Conservation (phyloP, 2,888 invertebrate genomes). For the Polia nebulosa region DNA sequence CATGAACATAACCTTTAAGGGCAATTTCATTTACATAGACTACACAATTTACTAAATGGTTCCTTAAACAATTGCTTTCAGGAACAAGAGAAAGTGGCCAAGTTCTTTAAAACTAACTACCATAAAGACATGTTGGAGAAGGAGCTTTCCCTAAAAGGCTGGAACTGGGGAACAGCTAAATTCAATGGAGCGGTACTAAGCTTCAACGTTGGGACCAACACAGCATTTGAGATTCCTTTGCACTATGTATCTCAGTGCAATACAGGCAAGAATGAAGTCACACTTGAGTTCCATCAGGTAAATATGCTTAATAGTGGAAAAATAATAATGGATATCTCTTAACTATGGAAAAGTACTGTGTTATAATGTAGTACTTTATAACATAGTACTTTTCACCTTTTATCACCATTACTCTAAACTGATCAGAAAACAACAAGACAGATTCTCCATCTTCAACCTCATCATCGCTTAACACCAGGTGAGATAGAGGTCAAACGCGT, state of each 20-base stretch:
- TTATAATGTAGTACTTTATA: not conserved
- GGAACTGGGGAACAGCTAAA: conserved; percentile 99
- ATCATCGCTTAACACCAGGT: no score
- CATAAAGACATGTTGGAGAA: conserved; percentile 96
- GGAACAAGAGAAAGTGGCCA: conserved; percentile 98
- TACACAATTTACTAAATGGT: not conserved
- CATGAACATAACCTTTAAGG: not conserved
- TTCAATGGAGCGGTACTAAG: conserved; percentile 97
- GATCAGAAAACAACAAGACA: not conserved
- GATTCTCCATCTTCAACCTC: no score
- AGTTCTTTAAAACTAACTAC: conserved; percentile 96
- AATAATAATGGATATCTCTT: not conserved
- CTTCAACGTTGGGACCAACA: conserved; percentile 95
- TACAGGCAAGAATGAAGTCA: conserved; percentile 99
- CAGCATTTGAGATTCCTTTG: conserved; percentile 98
- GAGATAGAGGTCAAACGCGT: no score
- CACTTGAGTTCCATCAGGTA: conserved; percentile 98
- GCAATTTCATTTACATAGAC: not conserved
- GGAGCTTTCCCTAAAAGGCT: conserved; percentile 98
- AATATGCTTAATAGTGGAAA: conserved; percentile 13
- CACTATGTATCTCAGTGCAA: conserved; percentile 98
- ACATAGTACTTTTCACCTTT: not conserved
- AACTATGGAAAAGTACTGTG: not conserved
- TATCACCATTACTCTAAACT: not conserved
- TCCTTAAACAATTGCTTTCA: conserved; percentile 76